These are phyloP conservation scores for Sturnira hondurensis DNA, from an alignment of 2,113 vertebrate species.

Conservation along the genomic window DNA sequence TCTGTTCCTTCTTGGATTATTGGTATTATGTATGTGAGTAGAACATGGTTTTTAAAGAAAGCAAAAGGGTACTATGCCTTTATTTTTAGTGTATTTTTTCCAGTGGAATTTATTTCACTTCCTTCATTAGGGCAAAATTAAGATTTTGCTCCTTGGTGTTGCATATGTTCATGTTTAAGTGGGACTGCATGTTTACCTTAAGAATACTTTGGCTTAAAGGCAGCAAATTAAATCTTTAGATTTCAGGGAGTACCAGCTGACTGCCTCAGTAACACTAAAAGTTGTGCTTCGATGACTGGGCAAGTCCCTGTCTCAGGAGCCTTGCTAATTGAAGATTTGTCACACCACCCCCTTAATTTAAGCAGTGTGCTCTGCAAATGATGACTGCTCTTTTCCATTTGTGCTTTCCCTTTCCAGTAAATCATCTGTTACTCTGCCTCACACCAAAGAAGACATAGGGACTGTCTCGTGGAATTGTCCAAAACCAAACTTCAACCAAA, in stretches of 20 bases:
- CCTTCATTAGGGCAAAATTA: conserved; percentile 48
- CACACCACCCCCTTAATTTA: not conserved
- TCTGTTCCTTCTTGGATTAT: conserved; percentile 19
- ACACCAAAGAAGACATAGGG: not conserved
- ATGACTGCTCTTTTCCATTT: not conserved
- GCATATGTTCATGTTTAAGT: conserved; percentile 54
- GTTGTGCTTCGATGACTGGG: not conserved
- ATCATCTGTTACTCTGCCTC: not conserved
- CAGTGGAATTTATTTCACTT: conserved; percentile 47
- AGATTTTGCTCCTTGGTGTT: conserved; percentile 55
- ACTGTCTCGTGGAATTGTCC: not conserved
- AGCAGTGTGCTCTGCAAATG: not conserved
- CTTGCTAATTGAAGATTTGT: not conserved
- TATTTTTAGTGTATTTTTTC: conserved; percentile 38
- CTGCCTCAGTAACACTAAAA: conserved; percentile 29
- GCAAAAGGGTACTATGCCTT: conserved; percentile 35
- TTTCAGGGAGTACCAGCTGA: conserved; percentile 35
- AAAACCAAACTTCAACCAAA: not conserved
- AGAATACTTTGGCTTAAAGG: conserved; percentile 57
- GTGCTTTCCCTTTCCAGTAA: not conserved
- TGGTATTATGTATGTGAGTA: conserved; percentile 44
- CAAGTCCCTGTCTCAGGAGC: not conserved
- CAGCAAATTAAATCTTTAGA: conserved; percentile 56
- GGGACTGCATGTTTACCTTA: conserved; percentile 62
- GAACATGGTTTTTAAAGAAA: conserved; percentile 62